Evolutionary conservation across 2,113 vertebrate species (phyloP).

Genomic region (Smithornis capensis): DNA sequence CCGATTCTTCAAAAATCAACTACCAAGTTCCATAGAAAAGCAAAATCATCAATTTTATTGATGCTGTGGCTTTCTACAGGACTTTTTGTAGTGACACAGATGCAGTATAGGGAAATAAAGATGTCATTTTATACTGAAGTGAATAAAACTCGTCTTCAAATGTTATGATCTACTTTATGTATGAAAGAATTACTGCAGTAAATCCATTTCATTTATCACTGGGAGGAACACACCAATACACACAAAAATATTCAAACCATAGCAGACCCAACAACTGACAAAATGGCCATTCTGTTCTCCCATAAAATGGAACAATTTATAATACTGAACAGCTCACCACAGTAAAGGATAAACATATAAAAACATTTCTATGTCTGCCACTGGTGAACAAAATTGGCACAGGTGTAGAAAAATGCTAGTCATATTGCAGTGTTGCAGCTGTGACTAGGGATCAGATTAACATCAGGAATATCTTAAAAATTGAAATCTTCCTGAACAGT

Average conservation of each 20-base stretch:
- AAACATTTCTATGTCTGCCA: neutral
- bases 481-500: neutral
- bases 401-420: neutral
- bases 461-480: neutral
- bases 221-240: neutral
- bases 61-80: neutral
- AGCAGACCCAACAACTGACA: neutral
- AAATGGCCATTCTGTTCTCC: neutral
- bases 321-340: neutral
- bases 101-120: neutral
- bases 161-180: neutral
- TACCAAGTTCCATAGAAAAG: neutral
- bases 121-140: neutral
- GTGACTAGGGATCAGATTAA: neutral
- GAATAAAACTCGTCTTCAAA: neutral
- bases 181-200: neutral
- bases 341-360: neutral
- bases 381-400: neutral
- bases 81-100: neutral
- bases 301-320: neutral
- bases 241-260: neutral
- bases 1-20: neutral
- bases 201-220: neutral
- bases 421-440: neutral
- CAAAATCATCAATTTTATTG: neutral